phyloP scores from a whole-genome alignment of 1,140 invertebrate genomes.

The Bombus superbus region DNA sequence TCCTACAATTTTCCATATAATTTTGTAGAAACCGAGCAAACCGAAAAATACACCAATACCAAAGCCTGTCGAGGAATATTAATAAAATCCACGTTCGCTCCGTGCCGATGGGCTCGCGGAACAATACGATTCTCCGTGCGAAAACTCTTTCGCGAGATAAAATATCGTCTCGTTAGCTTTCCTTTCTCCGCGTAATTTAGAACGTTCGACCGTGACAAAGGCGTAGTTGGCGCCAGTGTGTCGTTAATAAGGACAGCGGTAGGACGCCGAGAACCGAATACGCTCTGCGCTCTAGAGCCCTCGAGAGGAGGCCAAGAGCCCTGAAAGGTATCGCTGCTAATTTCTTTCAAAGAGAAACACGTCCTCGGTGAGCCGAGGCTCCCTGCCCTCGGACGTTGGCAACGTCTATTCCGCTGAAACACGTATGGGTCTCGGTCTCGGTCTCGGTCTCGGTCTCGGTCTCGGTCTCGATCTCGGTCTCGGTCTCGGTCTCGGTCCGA shows the following conservation, averaged over 20 bases:
- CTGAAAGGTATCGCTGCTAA: constrained; percentile 47
- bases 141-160: background rate
- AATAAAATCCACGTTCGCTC: background rate
- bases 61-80: background rate
- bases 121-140: background rate
- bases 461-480: constrained; percentile 16
- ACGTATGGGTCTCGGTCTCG: constrained; percentile 18
- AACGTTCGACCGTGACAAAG: constrained; percentile 26
- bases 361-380: constrained; percentile 20
- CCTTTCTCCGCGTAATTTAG: background rate
- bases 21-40: background rate
- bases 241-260: constrained; percentile 40
- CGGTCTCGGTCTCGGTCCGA: background rate
- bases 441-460: constrained; percentile 5
- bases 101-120: no score
- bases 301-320: constrained; percentile 51
- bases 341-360: constrained; percentile 52
- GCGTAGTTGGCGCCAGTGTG: constrained; percentile 2
- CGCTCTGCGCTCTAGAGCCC: constrained; percentile 30
- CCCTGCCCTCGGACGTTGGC: constrained; percentile 4
- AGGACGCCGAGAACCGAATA: constrained; percentile 13
- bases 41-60: background rate
- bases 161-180: background rate
- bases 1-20: background rate
- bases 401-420: constrained; percentile 16